phyloP scores from a whole-genome alignment of 2,113 vertebrate species.

The Mobula birostris region DNA sequence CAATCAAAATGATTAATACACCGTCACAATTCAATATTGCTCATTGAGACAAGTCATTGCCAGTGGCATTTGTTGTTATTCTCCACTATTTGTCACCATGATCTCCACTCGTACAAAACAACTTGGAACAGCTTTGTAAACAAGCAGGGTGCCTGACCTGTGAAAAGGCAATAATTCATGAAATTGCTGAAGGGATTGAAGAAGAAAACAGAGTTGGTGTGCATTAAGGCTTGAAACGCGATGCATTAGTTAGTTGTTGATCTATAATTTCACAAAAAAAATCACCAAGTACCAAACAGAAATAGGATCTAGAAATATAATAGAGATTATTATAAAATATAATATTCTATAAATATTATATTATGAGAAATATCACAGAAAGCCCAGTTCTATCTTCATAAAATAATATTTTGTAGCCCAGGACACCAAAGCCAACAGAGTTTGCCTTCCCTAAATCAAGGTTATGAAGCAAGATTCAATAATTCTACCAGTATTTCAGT shows the following conservation, averaged over 20 bases:
- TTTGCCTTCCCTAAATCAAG: background rate
- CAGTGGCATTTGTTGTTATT: constrained; percentile 91
- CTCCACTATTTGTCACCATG: constrained; percentile 84
- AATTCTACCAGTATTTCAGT: background rate
- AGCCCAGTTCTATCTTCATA: background rate
- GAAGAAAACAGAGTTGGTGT: background rate
- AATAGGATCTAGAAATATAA: background rate
- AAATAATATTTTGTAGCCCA: background rate
- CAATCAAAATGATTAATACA: background rate
- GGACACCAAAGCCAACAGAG: background rate
- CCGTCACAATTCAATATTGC: background rate
- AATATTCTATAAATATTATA: too few species aligned
- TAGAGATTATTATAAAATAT: background rate
- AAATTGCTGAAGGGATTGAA: background rate
- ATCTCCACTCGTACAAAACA: constrained; percentile 95
- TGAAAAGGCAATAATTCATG: background rate
- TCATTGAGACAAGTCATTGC: constrained; percentile 53
- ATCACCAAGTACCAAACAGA: background rate
- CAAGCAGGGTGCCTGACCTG: constrained; percentile 89
- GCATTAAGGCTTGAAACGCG: background rate
- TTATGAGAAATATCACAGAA: background rate
- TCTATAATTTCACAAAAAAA: background rate
- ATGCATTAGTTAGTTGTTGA: background rate
- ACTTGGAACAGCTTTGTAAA: constrained; percentile 96
- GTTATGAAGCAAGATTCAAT: background rate